Evolutionary conservation across 2,888 invertebrate genomes (phyloP), one percentile per base, ranked within the genome.

Genomic region (Eupelmus urozonus): DNA sequence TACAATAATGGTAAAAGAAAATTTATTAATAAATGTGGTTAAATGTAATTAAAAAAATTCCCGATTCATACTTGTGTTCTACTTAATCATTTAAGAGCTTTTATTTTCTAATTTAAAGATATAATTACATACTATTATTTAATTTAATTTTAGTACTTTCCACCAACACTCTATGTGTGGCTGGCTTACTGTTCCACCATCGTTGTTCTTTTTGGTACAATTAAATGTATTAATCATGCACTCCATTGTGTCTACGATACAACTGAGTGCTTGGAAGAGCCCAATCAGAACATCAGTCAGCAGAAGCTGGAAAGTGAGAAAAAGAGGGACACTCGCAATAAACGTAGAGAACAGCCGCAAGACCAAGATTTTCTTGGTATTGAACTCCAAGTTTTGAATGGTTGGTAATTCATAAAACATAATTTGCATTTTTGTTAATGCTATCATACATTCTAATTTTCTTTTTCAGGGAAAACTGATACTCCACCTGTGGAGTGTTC

Each of bases 161-260:
- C 96, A 80, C 94, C 96, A 81, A 93, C 95, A 76, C 91, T 94
- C 84, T 91, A 95, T 82, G 94, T 96, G 85, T 98, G 98, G 98
- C 92, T 95, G 79, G 92, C 95, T 78, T 98, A 98, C 91, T 96
- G 96, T 89, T 92, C 92, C 63, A 92, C 95, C 70, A 95, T 98
- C 82, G 95, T 95, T 34, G 86, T 95, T 71, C 91, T 97, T 76
- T 97, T 99, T 89, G 92, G 95, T 13, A 88, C 93, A 67, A 92
- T 99, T 80, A 99, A 99, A 91, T 90, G 96, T 79, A 91, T 96
- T 83, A 98, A 98, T 91, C 95, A 95, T 91, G 94, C 95, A 59
- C 92, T 98, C 79, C 98, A 98, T 90, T 94, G 95, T 84, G 94
- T 98, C 92, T 98, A 98, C 90, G 98, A 98, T 90, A 97, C 97